Evolutionary conservation across 92 coral and sea anemone genomes (phyloP).

Genomic region (Parazoanthus swiftii): DNA sequence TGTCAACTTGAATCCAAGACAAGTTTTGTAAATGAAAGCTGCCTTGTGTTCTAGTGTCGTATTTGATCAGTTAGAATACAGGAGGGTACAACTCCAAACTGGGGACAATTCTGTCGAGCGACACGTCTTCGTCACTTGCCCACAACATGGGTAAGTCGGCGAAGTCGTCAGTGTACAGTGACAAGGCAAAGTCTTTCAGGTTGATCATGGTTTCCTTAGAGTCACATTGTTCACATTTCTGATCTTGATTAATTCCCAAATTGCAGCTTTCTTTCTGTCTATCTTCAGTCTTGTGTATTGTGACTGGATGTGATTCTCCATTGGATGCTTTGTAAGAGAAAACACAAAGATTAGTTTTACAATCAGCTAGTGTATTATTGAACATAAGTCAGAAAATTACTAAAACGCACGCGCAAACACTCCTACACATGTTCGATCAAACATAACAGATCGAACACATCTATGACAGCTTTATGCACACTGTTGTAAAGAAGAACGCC

Average conservation of each 20-base stretch:
- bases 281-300: not conserved
- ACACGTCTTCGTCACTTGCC: not conserved
- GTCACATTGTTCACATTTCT: not conserved
- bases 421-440: no score
- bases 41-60: not conserved
- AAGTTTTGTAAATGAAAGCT: no score
- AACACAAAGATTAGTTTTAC: not conserved
- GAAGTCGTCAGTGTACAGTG: not conserved
- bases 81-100: not conserved
- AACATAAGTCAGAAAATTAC: no score
- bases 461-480: no score
- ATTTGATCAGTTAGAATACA: not conserved
- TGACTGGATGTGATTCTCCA: not conserved
- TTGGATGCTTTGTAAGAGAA: not conserved
- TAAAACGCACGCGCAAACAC: no score
- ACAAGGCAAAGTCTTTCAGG: not conserved
- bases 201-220: not conserved
- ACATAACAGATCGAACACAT: no score
- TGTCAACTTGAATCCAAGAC: not conserved
- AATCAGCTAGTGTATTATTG: not conserved
- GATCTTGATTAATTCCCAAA: not conserved
- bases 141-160: not conserved
- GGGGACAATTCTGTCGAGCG: constrained; percentile 6
- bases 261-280: not conserved
- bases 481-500: no score